Base-by-base conservation (phyloP, 2,113 vertebrate species). In the Empidonax alnorum region DNA sequence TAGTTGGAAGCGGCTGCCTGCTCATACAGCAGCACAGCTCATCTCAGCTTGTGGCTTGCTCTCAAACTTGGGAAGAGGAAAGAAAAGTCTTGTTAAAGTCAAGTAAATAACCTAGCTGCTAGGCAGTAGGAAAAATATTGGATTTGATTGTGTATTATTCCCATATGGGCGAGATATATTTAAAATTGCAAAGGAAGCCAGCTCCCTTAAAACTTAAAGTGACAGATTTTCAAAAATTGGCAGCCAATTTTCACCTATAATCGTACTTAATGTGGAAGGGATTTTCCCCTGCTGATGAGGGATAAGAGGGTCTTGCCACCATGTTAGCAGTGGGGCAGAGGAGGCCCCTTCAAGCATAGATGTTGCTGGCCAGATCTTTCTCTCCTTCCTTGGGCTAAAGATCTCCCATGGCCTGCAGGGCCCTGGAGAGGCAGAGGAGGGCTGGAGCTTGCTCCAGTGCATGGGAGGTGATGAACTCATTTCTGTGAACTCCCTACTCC, bases 51-150 rank as follows among this genome's bases (percentile, higher is more conserved):
- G 65, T 84, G 74, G 74, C 83, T 95, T 89, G 79, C 87, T 94
- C 73, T 90, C 68, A 67, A 46, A 66, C 61, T 81, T 86, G 90
- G 53, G 73, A 95, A 95, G 56, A 76, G 88, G 93, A 89, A 95
- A 96, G 86, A 94, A 93, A 92, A 33, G 22, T 88, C 96, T 94
- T 93, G 86, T 84, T 92, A 89, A 94, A 96, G 92, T 96, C 94
- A 95, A 94, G 96, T 96, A 97, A 96, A 97, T 97, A 96, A 94
- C 68, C 72, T 93, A 95, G 93, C 94, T 96, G 90, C 92, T 96
- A 92, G 62, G 90, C 90, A 95, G 88, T 90, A 94, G 88, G 85
- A 96, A 96, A 96, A 96, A 95, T 95, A 94, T 90, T 96, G 94
- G 88, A 96, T 92, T 95, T 94, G 92, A 96, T 95, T 84, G 81